Percentiles rank a stretch among this genome's conserved stretches.
Conservation (phyloP, 2,797 vertebrate genomes). For the Aphelocoma californica region DNA sequence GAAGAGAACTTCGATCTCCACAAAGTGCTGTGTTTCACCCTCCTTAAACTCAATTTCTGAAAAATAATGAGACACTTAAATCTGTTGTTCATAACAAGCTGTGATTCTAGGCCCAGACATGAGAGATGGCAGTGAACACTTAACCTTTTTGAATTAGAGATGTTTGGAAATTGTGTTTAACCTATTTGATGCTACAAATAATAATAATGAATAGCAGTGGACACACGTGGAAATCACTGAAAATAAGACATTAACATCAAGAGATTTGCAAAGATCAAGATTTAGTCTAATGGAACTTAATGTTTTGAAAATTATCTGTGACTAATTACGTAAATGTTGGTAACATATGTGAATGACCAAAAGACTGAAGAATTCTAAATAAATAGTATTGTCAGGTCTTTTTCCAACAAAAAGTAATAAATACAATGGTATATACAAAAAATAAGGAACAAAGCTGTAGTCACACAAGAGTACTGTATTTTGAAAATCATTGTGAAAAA, state of each 20-base stretch:
- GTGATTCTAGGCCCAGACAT: neutral
- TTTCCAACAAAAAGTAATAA: neutral
- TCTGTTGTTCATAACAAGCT: neutral
- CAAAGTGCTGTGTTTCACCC: slow-evolving; percentile 84
- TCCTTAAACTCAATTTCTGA: slow-evolving; percentile 91
- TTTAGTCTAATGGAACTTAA: neutral
- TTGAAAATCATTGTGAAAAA: neutral
- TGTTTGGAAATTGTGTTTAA: neutral
- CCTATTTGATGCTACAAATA: neutral
- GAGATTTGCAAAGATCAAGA: neutral
- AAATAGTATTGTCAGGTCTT: neutral
- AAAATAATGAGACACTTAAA: slow-evolving; percentile 33
- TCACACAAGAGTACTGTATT: neutral
- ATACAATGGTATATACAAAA: neutral
- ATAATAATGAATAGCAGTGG: neutral
- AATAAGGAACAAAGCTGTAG: neutral
- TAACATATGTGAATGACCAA: neutral
- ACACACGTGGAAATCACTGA: neutral
- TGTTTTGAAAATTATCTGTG: neutral
- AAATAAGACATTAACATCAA: neutral
- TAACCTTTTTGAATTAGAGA: neutral
- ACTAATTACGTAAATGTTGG: neutral
- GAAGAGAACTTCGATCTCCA: slow-evolving; percentile 89
- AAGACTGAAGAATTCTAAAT: neutral
- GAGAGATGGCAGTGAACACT: neutral